Evolutionary conservation across 2,113 vertebrate species (phyloP), one percentile per base, ranked within the genome.

Genomic region (Corythornis cristatus): DNA sequence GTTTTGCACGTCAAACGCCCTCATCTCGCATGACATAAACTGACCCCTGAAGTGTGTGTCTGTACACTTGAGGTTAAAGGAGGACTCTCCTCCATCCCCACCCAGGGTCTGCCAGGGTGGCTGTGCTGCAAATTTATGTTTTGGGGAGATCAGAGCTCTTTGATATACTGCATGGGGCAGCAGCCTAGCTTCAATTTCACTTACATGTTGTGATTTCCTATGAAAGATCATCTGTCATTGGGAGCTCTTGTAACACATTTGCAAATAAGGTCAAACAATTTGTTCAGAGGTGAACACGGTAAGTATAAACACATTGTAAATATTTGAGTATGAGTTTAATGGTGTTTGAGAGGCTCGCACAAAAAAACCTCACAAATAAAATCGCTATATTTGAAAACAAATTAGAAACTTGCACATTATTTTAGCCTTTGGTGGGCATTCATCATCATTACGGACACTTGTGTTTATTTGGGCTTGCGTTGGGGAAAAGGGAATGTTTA

Each of bases 261-360:
- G 96, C 95, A 97, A 97, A 97, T 95, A 95, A 96, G 97, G 96
- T 96, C 97, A 97, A 97, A 97, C 96, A 97, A 96, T 97, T 96
- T 94, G 94, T 96, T 96, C 95, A 90, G 91, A 94, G 96, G 96
- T 95, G 95, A 94, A 92, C 93, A 83, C 66, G 13, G 93, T 95
- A 87, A 97, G 93, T 96, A 96, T 96, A 97, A 97, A 96, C 93
- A 96, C 56, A 29, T 48, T 95, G 95, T 97, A 97, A 97, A 97
- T 97, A 97, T 97, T 97, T 97, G 94, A 97, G 96, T 96, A 96
- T 96, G 96, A 96, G 93, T 96, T 96, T 97, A 95, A 97, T 96
- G 96, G 86, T 95, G 93, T 97, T 96, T 96, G 95, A 96, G 92
- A 97, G 93, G 92, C 86, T 93, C 2, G 1, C 68, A 88, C 89